Evolutionary conservation across 1,140 invertebrate species (phyloP), one percentile per base, ranked within the genome.

Genomic region (Drosophila tani): DNA sequence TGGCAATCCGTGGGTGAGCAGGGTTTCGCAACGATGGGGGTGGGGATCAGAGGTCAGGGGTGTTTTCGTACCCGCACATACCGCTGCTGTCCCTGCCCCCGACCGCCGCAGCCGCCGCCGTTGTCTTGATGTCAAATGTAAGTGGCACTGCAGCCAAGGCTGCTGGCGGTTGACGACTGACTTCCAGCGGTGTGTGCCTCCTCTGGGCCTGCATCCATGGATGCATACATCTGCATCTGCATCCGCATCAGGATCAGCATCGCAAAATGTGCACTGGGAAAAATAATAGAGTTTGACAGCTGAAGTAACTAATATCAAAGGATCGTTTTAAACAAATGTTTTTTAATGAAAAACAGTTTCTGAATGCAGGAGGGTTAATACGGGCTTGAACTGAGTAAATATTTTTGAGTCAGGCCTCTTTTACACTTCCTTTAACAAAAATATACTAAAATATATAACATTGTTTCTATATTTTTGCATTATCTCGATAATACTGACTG

Each of bases 41-140:
- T 3, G 29, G 50, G 40, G 56, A 32, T 53, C 63, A 19, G 27
- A 65, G 63, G 63, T 65, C 63, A 62, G 71, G 55, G 69, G 53
- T 75, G 51, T 21, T 43, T 43, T 19, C 29, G 14, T 74, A 74
- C 71, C 71, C 71, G 71, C 71, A 74, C 71, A 57, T 32, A 32
- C 32, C 32, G 32, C 32, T 32, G 32, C 32, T 9, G 29, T 1
- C 7, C 29, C 29, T 35, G 35, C 46, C 58, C 27, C 24, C 2
- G 15, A n/a, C 24, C 51, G 32, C n/a, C 41, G 55, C 29, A 24
- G 32, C 50, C 40, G 51, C 51, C 7, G 55, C 50, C 53, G 74
- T 76, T 76, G 74, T 66, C 58, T 75, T 50, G 51, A 75, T 76
- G 70, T 76, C 74, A 76, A 76, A 56, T 76, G 74, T 76, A 76